Conservation (phyloP, 2,113 vertebrate species). For the Melanocharis versteri region DNA sequence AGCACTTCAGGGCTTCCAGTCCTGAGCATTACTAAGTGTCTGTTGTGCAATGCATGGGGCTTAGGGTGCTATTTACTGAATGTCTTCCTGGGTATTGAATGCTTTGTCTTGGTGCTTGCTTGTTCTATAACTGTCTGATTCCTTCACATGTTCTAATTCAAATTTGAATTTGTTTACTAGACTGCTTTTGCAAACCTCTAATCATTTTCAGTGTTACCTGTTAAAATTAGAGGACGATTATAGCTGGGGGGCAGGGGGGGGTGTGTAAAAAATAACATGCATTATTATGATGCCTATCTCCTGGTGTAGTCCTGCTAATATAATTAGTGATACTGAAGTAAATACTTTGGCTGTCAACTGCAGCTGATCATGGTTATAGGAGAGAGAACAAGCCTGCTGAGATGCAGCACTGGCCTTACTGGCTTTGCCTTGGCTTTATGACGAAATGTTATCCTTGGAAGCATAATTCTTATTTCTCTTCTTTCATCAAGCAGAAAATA, state of each 20-base stretch:
- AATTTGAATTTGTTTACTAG: not conserved
- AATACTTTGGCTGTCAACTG: not conserved
- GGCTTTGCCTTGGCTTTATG: not conserved
- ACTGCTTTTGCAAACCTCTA: not conserved
- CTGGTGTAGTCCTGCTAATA: not conserved
- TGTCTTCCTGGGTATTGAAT: not conserved
- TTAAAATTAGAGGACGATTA: slow-evolving; percentile 15
- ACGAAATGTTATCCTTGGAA: slow-evolving; percentile 4
- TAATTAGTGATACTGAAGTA: not conserved
- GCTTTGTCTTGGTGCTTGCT: not conserved
- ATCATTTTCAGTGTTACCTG: not conserved
- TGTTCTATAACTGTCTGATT: not conserved
- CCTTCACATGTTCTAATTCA: not conserved
- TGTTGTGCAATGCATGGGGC: not conserved
- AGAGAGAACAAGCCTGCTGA: not conserved
- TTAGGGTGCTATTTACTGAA: not conserved
- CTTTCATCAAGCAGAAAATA: slow-evolving; percentile 39
- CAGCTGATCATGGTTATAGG: not conserved
- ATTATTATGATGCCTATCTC: not conserved
- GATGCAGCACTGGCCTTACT: not conserved
- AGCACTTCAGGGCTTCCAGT: not conserved
- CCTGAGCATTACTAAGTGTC: not conserved
- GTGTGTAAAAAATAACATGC: not conserved
- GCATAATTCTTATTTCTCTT: not conserved
- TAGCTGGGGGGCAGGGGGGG: not conserved